Base-by-base conservation (phyloP, 2,113 vertebrate genomes). In the Vidua chalybeata region DNA sequence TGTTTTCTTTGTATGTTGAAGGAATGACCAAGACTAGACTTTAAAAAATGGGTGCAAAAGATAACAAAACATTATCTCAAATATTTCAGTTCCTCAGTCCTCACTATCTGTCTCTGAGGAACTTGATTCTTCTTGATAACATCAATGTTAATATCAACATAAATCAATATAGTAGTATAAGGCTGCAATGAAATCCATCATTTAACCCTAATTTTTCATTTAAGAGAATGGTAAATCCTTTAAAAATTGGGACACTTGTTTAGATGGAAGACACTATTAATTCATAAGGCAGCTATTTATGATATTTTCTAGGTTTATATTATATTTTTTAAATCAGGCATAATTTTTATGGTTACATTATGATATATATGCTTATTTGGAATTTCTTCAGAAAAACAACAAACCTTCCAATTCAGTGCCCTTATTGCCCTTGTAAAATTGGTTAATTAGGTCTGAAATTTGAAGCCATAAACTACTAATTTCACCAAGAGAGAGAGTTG, bases 401-500 rank as follows among this genome's bases (percentile, higher is more conserved):
- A 82, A 68, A 76, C 51, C 56, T 82, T 90, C 49, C 49, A 63
- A 74, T 84, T 96, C 56, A 72, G 10, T 87, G 58, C n/a, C 35
- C 79, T 95, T 78, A 84, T 56, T 79, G 66, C 23, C 58, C 61
- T 78, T 89, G 74, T 84, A 87, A 87, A 96, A 78, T 46, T 71
- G 63, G 37, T 11, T 87, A 72, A 78, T 72, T 68, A 76, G 23
- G 26, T 91, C 63, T 58, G 49, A 72, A 84, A 68, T 84, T 37
- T 73, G 84, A 87, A 91, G 49, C 14, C 33, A 87, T 82, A 89
- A 68, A 96, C 91, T 61, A 78, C 39, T 76, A 41, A 94, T 93
- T 82, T 87, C 66, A 78, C 26, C 31, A 0, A 4, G 33, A 72
- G n/a, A 45, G 39, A 90, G 21, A 59, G 9, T 24, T 89, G 52